Base-by-base conservation (phyloP, 1,140 invertebrate species). In the Harlomillsia oculata region DNA sequence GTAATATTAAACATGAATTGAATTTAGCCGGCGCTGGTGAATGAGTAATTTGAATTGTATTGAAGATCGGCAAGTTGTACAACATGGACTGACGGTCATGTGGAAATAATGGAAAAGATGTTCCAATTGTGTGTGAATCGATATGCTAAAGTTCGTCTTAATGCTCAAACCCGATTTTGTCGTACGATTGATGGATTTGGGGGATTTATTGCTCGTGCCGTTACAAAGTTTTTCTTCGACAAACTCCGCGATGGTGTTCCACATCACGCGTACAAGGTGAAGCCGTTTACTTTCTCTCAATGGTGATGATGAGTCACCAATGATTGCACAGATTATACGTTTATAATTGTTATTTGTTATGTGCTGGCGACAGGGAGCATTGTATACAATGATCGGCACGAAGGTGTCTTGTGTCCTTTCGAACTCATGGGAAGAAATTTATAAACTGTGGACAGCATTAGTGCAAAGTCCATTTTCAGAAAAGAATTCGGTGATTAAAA, bases 371-470 rank as follows among this genome's bases (percentile, higher is more conserved):
- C 53, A 82, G 80, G 89, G 89, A 29, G 78, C 80, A 8, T 70
- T 95, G 16, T 87, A 85, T 70, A 75, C 91, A 21, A 70, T 95
- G 20, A 68, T 84, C 16, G 82, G 82, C 3, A 77, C 78, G 0
- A 80, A 81, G 65, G 21, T 25, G 3, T 60, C 63, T 3, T 60
- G 59, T 11, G 11, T 65, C 4, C 36, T 65, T 26, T 49, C 81
- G 65, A 79, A 81, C 53, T 80, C 89, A 69, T 95, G 89, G 88
- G 73, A 80, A 2, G 74, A 82, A 3, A 72, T 91, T 3, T 69
- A 71, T 20, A 69, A 76, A 21, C 67, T 90, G 5, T 92, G 89
- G 87, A 83, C 87, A 2, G 80, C 80, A 3, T 59, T 90, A 5
- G 74, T 87, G 0, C 68, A 77, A 60, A 80, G 84, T 2, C 77